Evolutionary conservation across 2,888 invertebrate genomes (phyloP), one percentile per base, ranked within the genome.

Genomic region (Branchinecta sandiegonensis): DNA sequence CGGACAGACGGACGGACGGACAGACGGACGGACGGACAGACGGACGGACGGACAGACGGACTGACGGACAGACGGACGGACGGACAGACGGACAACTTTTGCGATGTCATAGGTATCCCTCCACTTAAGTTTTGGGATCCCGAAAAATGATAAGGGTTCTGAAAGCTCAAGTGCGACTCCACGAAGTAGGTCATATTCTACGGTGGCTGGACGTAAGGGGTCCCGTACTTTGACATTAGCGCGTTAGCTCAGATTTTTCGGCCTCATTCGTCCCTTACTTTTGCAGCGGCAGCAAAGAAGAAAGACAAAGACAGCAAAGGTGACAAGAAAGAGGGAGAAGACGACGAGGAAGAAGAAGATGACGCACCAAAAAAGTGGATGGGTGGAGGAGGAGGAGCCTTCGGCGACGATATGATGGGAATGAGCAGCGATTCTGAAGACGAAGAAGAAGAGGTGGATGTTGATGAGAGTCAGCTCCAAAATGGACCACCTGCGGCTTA

Each of bases 331-430:
- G 65, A 65, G 2, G 65, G 50, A 11, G 65, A 67, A 48, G 70
- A 47, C 47, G 67, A 67, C 46, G 69, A 64, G 48, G 65, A 67
- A 69, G 70, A 68, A 46, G 63, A 17, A 65, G 66, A 46, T 56
- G 67, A 66, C 48, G 65, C 64, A 47, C 64, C 63, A 37, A 65
- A 65, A 47, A 23, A 68, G 65, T 64, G 68, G 47, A 46, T 47
- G 65, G 65, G 69, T 46, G 70, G 47, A 50, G 64, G 68, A 46
- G 70, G 67, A 65, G 70, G 70, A 14, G 69, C 50, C 23, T 69
- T 66, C 65, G 67, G 47, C 9, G 67, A 63, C 10, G 67, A 37
- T 4, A 47, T 48, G 67, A 48, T 46, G 47, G 70, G 66, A n/a
- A 65, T 46, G 56, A 48, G 66, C 1, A 56, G 50, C 23, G 63